Evolutionary conservation across 2,888 invertebrate genomes (phyloP).

Genomic region (Plagodis dolabraria): DNA sequence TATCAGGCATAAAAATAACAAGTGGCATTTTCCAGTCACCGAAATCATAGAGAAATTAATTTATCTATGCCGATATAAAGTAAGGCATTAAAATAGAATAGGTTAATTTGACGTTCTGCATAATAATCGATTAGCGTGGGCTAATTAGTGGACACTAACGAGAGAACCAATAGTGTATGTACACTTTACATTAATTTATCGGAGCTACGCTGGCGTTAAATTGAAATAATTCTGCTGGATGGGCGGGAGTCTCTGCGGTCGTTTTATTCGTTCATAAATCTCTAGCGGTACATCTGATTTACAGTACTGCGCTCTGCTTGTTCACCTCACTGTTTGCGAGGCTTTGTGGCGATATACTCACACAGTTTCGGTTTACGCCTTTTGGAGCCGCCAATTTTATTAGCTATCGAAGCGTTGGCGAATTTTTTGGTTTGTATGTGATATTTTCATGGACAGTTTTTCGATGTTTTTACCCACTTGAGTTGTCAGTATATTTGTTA

Average conservation of each 20-base stretch:
- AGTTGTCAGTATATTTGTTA: too few species aligned
- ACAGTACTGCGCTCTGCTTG: slow-evolving; percentile 68
- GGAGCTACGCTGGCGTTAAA: slow-evolving; percentile 63
- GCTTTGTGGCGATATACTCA: slow-evolving; percentile 57
- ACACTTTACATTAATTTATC: slow-evolving; percentile 63
- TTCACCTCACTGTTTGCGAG: slow-evolving; percentile 60
- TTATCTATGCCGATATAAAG: too few species aligned
- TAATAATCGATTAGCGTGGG: slow-evolving; percentile 48
- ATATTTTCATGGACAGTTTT: background rate
- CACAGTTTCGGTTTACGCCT: slow-evolving; percentile 49
- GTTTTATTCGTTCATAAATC: slow-evolving; percentile 75
- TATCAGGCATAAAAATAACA: too few species aligned
- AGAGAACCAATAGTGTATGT: slow-evolving; percentile 51
- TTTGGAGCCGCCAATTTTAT: slow-evolving; percentile 42
- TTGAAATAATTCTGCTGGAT: slow-evolving; percentile 73
- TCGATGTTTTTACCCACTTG: background rate
- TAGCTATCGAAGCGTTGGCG: slow-evolving; percentile 24
- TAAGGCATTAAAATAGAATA: too few species aligned
- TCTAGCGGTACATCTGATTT: slow-evolving; percentile 72
- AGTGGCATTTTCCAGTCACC: too few species aligned
- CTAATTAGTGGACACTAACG: slow-evolving; percentile 62
- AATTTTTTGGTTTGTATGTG: background rate
- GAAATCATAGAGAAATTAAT: too few species aligned
- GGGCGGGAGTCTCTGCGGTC: slow-evolving; percentile 60
- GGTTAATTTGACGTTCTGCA: background rate